Evolutionary conservation across 2,797 vertebrate species (phyloP).

Genomic region (Aphelocoma californica): DNA sequence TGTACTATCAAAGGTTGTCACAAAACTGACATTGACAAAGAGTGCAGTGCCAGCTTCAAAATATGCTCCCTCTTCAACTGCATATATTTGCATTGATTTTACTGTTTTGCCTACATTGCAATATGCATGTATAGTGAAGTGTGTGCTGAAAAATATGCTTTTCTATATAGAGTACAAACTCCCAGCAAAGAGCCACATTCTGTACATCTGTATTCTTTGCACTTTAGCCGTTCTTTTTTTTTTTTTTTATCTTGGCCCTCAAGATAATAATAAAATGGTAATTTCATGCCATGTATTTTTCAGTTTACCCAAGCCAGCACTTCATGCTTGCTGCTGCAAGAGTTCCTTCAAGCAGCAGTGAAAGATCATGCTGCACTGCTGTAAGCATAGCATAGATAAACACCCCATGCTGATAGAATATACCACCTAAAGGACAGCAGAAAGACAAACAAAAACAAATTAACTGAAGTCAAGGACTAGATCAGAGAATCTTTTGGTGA

Average conservation of each 20-base stretch:
- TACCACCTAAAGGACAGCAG: background rate
- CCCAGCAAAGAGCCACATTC: background rate
- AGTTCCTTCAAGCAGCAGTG: background rate
- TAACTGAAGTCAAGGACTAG: background rate
- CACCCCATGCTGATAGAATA: background rate
- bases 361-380: background rate
- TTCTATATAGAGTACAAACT: background rate
- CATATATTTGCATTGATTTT: slow-evolving; percentile 16
- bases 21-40: slow-evolving; percentile 29
- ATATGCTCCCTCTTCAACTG: background rate
- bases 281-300: background rate
- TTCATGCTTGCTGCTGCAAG: background rate
- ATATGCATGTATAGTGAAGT: background rate
- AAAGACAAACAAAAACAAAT: background rate
- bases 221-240: background rate
- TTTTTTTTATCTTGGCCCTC: background rate
- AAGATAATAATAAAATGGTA: background rate
- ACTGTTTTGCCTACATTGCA: background rate
- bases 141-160: background rate
- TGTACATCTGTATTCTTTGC: background rate
- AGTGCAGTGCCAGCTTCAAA: background rate
- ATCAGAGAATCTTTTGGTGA: background rate
- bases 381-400: background rate
- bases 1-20: background rate
- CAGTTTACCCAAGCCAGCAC: background rate